Percentiles rank a stretch among this genome's conserved stretches.
phyloP scores from a whole-genome alignment of 2,888 invertebrate genomes.

The Aphrophora alni region DNA sequence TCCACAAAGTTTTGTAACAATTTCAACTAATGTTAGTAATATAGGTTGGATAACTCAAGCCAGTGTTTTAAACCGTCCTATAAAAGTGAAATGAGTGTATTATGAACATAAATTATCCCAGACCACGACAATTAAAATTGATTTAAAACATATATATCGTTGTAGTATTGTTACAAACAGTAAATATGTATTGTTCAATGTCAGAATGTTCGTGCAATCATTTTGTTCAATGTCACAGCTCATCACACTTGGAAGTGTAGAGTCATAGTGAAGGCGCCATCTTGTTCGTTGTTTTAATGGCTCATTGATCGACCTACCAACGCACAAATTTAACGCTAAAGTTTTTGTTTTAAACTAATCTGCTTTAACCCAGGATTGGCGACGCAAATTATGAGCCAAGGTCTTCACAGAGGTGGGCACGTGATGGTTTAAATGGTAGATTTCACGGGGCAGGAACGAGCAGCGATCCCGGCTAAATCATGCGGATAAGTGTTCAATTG shows the following conservation, averaged over 20 bases:
- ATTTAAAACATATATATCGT: too few species aligned
- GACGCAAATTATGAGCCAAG: neutral
- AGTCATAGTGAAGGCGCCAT: neutral
- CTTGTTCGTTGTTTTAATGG: neutral
- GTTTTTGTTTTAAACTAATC: slow-evolving; percentile 1
- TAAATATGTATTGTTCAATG: too few species aligned
- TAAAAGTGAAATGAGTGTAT: too few species aligned
- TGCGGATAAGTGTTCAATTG: neutral
- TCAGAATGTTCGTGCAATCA: too few species aligned
- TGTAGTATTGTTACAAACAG: too few species aligned
- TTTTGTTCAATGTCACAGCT: neutral
- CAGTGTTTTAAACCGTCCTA: too few species aligned
- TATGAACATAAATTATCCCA: too few species aligned
- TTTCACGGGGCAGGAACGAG: slow-evolving; percentile 1
- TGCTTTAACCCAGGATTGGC: neutral
- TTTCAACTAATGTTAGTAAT: too few species aligned
- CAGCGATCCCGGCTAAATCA: neutral
- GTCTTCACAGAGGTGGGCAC: neutral
- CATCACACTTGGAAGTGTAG: neutral
- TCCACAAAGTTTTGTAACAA: too few species aligned
- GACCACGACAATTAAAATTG: too few species aligned
- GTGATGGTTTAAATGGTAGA: neutral
- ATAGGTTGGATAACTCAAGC: too few species aligned
- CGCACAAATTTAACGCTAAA: neutral
- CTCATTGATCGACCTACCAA: neutral